Percentiles rank a stretch among this genome's conserved stretches.
These are phyloP conservation scores for Caranx ignobilis DNA, from an alignment of 2,113 vertebrate species.

Conservation along the genomic window DNA sequence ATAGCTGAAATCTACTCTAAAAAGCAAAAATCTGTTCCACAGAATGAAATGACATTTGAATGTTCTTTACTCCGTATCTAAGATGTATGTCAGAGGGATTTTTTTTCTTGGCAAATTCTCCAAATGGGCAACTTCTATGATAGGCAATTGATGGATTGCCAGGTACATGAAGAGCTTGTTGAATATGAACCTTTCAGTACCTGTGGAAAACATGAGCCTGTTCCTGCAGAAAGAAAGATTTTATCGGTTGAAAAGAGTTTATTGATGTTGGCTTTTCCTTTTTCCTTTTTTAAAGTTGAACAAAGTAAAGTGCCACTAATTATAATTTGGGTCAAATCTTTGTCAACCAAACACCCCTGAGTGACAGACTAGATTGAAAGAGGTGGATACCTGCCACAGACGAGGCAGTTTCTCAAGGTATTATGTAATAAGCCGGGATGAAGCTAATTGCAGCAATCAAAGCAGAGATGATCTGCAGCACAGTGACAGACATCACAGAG, in stretches of 20 bases:
- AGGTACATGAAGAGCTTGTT: not conserved
- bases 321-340: not conserved
- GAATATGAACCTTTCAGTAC: not conserved
- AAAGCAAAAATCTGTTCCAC: not conserved
- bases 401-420: conserved; percentile 15
- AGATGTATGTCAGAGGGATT: not conserved
- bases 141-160: not conserved
- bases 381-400: not conserved
- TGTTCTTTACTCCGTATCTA: conserved; percentile 18
- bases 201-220: not conserved
- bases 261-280: not conserved
- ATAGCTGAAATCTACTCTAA: conserved; percentile 1
- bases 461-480: conserved; percentile 13
- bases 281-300: not conserved
- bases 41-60: conserved; percentile 25
- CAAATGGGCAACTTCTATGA: not conserved
- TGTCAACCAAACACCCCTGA: not conserved
- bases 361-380: conserved; percentile 4
- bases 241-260: not conserved
- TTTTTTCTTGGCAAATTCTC: not conserved
- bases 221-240: not conserved
- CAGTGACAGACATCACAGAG: conserved; percentile 20
- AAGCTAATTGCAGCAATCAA: conserved; percentile 28
- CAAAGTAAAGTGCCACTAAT: not conserved
- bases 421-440: conserved; percentile 24